These are phyloP conservation scores for Sicus ferrugineus DNA, from an alignment of 2,888 invertebrate genomes.

Conservation along the genomic window DNA sequence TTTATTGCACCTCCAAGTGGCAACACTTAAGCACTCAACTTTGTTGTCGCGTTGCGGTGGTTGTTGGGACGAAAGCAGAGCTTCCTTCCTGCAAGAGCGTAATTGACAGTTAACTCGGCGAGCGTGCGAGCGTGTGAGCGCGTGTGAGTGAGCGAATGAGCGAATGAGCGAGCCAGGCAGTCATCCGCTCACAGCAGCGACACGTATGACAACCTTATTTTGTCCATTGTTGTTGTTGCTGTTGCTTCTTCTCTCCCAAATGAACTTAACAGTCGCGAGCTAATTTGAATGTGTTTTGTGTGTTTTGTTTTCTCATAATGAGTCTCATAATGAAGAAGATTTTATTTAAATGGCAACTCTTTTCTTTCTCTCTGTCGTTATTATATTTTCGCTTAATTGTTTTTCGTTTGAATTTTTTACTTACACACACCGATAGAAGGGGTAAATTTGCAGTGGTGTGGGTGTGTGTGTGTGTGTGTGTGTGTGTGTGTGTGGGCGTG, in stretches of 20 bases:
- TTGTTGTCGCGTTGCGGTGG: conserved; percentile 11
- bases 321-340: conserved; percentile 23
- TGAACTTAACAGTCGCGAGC: conserved; percentile 28
- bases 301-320: too few species aligned
- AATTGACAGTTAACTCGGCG: conserved; percentile 29
- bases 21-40: conserved; percentile 31
- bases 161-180: neutral
- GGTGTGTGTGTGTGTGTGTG: neutral
- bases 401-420: neutral
- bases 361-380: neutral
- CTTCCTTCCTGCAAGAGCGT: conserved; percentile 29
- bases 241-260: neutral
- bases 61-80: conserved; percentile 6
- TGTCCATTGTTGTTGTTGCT: neutral
- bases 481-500: neutral
- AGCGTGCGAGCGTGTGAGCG: too few species aligned
- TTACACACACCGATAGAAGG: neutral
- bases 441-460: too few species aligned
- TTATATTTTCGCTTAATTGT: neutral
- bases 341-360: conserved; percentile 7
- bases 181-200: neutral
- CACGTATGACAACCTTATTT: conserved; percentile 19
- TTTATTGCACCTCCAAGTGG: conserved; percentile 20
- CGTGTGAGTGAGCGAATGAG: neutral
- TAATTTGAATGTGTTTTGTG: conserved; percentile 26